These are phyloP conservation scores for Phoxinus dragarum DNA, from an alignment of 2,797 vertebrate genomes.

Conservation along the genomic window DNA sequence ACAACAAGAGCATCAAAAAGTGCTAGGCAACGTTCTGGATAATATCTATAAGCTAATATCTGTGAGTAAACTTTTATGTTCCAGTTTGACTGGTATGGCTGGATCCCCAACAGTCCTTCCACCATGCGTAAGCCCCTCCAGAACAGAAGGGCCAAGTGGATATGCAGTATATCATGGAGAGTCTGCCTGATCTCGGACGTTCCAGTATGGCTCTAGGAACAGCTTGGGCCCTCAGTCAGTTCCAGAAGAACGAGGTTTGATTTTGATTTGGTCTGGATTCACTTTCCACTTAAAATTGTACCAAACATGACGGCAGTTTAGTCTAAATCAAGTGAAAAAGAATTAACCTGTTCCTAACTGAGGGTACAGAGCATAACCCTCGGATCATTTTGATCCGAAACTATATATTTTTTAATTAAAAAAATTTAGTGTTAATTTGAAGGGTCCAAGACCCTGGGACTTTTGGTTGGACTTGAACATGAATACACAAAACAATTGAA, in stretches of 20 bases:
- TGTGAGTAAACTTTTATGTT: conserved; percentile 28
- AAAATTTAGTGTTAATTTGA: too few relatives aligned
- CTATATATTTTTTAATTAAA: too few relatives aligned
- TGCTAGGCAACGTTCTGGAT: background rate
- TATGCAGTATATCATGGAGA: conserved; percentile 87
- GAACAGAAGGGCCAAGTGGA: conserved; percentile 84
- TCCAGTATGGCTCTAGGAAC: background rate
- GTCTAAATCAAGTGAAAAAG: conserved; percentile 93
- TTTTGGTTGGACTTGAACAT: too few relatives aligned
- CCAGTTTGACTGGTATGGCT: conserved; percentile 84
- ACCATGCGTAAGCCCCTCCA: conserved; percentile 89
- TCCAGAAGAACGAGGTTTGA: background rate
- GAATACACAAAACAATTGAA: too few relatives aligned
- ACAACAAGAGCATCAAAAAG: background rate
- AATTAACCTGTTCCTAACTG: background rate
- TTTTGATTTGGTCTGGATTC: too few relatives aligned
- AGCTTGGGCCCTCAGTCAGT: background rate
- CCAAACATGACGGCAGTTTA: conserved; percentile 80
- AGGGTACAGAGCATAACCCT: background rate
- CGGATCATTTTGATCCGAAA: too few relatives aligned
- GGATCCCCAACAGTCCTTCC: too few relatives aligned
- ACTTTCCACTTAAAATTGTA: background rate
- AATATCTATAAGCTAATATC: background rate
- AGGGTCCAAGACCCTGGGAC: too few relatives aligned
- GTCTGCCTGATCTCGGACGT: conserved; percentile 65